Evolutionary conservation across 2,888 invertebrate species (phyloP), one percentile per base, ranked within the genome.

Genomic region (Clistopyga incitator): DNA sequence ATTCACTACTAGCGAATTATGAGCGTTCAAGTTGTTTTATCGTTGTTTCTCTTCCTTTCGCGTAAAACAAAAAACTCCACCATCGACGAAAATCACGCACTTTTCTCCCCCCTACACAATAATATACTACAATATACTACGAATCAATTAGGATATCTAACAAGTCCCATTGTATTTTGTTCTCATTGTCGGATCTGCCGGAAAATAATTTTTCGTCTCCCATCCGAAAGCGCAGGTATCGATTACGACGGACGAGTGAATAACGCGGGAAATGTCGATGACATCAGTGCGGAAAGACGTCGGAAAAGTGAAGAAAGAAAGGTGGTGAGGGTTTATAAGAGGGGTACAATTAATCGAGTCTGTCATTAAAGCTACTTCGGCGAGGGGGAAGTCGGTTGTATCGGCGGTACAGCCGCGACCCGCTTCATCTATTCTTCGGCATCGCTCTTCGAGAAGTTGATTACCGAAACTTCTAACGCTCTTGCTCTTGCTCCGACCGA

Each of bases 261-360:
- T 81, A 80, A 82, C 78, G 65, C 77, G 70, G 15, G 11, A 84
- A 84, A 79, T 84, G 81, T 78, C 59, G 71, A 42, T 56, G 76
- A 75, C 78, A 81, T 68, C 81, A 85, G 42, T 29, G 59, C 11
- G 64, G 78, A 38, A 81, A 70, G 56, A 61, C 47, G n/a, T n/a
- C 47, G 47, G 47, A 3, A 38, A 45, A 23, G 47, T 50, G 23
- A 18, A 11, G 38, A 20, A 42, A 56, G 34, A 64, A 13, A 25
- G n/a, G 29, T 38, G 6, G 78, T 78, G 78, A 82, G 76, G 64
- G 47, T 54, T 52, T n/a, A 61, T 61, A 71, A 68, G 45, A 42
- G 67, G 82, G 78, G 78, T 81, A 59, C 61, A 80, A 86, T 88
- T 86, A 86, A 88, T 87, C 82, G 84, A 75, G 42, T 42, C 64